phyloP scores from a whole-genome alignment of 2,888 invertebrate genomes.

The Meiosimyza platycephala region DNA sequence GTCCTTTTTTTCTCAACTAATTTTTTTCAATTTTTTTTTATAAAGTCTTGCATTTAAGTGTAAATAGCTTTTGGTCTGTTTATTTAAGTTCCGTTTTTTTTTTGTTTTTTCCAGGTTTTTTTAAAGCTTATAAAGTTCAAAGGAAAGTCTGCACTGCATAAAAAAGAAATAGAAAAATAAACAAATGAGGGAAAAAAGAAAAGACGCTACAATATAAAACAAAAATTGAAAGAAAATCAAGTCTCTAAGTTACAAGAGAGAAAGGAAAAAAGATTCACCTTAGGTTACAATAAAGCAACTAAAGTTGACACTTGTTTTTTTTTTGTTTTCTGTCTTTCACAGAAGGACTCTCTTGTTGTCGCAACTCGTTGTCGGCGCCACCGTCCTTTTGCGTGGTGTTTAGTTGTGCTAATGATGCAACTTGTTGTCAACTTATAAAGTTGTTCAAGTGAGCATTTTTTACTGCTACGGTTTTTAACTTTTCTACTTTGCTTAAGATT shows the following conservation, averaged over 20 bases:
- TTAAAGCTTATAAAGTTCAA: conserved; percentile 19
- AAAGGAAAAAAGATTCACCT: conserved; percentile 24
- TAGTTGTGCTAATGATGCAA: conserved; percentile 46
- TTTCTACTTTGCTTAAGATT: conserved; percentile 3
- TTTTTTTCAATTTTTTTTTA: no score
- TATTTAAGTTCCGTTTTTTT: conserved; percentile 8
- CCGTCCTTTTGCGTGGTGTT: neutral
- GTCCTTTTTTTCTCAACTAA: no score
- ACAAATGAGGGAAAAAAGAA: conserved; percentile 24
- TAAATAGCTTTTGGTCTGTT: conserved; percentile 32
- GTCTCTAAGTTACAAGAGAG: conserved; percentile 29
- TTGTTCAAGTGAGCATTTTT: conserved; percentile 8
- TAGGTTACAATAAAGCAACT: conserved; percentile 36
- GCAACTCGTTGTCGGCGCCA: neutral
- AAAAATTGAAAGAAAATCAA: conserved; percentile 20
- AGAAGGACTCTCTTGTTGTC: conserved; percentile 31
- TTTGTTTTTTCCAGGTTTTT: neutral
- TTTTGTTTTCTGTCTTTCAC: conserved; percentile 13
- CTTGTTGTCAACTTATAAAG: conserved; percentile 41
- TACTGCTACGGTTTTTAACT: neutral
- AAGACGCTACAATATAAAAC: conserved; percentile 23
- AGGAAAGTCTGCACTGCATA: conserved; percentile 7
- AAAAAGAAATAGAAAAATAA: conserved; percentile 7
- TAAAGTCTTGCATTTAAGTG: neutral
- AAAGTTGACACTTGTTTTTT: conserved; percentile 18